These are phyloP conservation scores for Oscheius sp. DNA, from an alignment of 2,888 invertebrate genomes.

Conservation along the genomic window DNA sequence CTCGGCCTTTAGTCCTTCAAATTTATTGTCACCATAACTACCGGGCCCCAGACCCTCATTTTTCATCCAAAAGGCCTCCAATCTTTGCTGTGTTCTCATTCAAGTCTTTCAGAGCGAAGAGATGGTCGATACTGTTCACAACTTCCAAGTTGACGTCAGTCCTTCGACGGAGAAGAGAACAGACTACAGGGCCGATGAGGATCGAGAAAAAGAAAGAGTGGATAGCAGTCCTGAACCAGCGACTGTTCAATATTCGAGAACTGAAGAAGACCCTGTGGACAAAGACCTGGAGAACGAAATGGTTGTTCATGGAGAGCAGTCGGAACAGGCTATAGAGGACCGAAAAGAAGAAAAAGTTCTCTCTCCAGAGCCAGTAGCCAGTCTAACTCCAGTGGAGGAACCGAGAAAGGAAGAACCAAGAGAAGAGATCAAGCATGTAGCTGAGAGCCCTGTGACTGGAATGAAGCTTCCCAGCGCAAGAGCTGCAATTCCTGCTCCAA, in stretches of 20 bases:
- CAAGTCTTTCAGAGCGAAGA: neutral
- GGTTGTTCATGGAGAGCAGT: slow-evolving; percentile 2
- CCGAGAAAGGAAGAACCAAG: slow-evolving; percentile 1
- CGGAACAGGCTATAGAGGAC: neutral
- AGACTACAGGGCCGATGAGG: neutral
- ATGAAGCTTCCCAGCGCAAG: slow-evolving; percentile 11
- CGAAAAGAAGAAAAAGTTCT: neutral
- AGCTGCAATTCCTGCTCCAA: neutral
- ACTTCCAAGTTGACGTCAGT: slow-evolving; percentile 1
- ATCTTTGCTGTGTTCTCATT: neutral
- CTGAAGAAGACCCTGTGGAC: slow-evolving; percentile 1
- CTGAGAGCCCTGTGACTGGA: neutral
- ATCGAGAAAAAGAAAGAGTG: neutral
- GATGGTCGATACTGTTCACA: slow-evolving; percentile 21
- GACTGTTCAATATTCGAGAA: neutral
- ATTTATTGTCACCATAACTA: slow-evolving; percentile 9
- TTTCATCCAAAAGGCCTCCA: neutral
- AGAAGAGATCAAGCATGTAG: neutral
- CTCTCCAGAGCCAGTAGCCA: neutral
- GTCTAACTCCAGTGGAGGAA: neutral
- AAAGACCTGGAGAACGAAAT: slow-evolving; percentile 29
- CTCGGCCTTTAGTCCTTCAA: neutral
- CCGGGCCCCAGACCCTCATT: neutral
- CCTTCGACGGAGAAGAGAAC: slow-evolving; percentile 1
- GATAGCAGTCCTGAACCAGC: neutral